These are phyloP conservation scores for Drosophila kuntzei DNA, from an alignment of 2,888 invertebrate species.

Conservation along the genomic window DNA sequence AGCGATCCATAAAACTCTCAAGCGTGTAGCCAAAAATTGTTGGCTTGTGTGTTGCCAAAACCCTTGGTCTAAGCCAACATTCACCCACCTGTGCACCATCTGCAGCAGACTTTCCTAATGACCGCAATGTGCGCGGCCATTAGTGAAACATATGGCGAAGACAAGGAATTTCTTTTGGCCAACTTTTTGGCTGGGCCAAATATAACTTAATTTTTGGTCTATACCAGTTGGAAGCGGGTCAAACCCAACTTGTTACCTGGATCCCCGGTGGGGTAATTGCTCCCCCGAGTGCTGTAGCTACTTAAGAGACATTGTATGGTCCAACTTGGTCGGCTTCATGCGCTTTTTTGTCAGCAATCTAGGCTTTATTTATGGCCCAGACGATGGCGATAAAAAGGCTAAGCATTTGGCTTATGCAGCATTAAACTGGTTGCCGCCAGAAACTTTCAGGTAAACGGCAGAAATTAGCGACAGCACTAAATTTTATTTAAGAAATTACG, in stretches of 20 bases:
- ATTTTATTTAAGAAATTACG: conserved; percentile 53
- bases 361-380: conserved; percentile 72
- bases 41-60: conserved; percentile 29
- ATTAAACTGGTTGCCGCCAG: conserved; percentile 50
- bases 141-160: conserved; percentile 76
- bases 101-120: conserved; percentile 64
- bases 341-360: conserved; percentile 48
- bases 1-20: conserved; percentile 32
- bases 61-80: neutral
- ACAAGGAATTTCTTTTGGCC: conserved; percentile 48
- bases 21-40: conserved; percentile 31
- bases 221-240: conserved; percentile 43
- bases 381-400: conserved; percentile 70
- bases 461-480: conserved; percentile 66
- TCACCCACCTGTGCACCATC: conserved; percentile 49
- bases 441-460: conserved; percentile 24
- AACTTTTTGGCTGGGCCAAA: conserved; percentile 62
- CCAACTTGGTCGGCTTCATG: conserved; percentile 31
- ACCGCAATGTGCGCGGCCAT: conserved; percentile 78
- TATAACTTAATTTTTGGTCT: conserved; percentile 76
- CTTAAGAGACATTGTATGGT: conserved; percentile 72
- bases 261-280: conserved; percentile 64
- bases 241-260: conserved; percentile 68
- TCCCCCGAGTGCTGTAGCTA: conserved; percentile 76
- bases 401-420: conserved; percentile 61